A percentile compares a stretch with the other conserved stretches of the same genome.
phyloP scores from a whole-genome alignment of 1,140 invertebrate genomes.

The Thaumatotibia leucotreta region DNA sequence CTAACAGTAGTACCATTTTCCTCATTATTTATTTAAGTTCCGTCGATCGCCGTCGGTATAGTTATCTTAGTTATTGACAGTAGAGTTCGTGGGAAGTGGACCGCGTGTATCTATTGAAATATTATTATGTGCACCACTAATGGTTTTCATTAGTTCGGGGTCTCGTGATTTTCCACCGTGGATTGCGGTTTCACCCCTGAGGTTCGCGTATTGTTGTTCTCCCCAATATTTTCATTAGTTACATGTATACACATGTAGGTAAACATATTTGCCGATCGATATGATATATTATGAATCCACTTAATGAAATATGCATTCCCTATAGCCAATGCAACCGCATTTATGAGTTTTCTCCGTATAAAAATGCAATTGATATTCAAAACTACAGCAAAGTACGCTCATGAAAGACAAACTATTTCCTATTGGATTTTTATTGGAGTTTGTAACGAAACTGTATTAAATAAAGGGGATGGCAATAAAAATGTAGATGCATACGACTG shows the following conservation, averaged over 20 bases:
- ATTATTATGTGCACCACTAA: conserved; percentile 34
- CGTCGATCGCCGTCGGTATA: conserved; percentile 5
- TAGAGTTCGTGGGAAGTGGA: conserved; percentile 47
- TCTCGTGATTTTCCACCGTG: conserved; percentile 16
- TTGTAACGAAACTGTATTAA: conserved; percentile 17
- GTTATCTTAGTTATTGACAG: conserved; percentile 36
- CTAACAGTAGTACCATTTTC: conserved; percentile 10
- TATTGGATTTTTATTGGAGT: conserved; percentile 19
- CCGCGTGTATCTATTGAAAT: conserved; percentile 40
- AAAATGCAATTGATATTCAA: conserved; percentile 14
- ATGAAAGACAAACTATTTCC: conserved; percentile 12
- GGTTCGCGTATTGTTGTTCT: not conserved
- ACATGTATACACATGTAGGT: not conserved
- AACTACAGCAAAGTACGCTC: conserved; percentile 4
- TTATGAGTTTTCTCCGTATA: not conserved
- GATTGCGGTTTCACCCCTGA: conserved; percentile 3
- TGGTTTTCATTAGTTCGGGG: conserved; percentile 36
- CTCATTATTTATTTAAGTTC: conserved; percentile 7
- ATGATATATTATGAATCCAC: not conserved
- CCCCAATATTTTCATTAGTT: conserved; percentile 1
- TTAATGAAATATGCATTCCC: conserved; percentile 2
- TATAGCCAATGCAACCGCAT: conserved; percentile 1
- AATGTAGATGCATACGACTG: conserved; percentile 34
- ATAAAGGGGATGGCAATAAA: conserved; percentile 24
- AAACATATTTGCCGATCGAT: not conserved